Evolutionary conservation across 2,113 vertebrate genomes (phyloP).

Genomic region (Vanacampus margaritifer): DNA sequence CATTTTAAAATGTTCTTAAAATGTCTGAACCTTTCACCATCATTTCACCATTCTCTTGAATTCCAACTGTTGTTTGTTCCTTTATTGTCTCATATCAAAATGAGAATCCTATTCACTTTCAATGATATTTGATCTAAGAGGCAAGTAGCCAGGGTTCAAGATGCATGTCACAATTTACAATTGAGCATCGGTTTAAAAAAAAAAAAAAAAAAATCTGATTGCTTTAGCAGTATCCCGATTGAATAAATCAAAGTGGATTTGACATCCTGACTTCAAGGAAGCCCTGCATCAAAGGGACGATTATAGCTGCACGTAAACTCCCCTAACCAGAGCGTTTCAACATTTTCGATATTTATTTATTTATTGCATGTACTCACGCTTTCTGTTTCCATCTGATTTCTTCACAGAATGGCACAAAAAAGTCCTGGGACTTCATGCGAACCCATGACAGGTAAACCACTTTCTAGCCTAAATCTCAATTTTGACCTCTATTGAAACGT

Average conservation of each 20-base stretch:
- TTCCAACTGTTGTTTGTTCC: neutral
- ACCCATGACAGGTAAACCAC: conserved; percentile 85
- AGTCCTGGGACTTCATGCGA: conserved; percentile 89
- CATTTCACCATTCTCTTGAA: neutral
- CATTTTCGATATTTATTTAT: too few relatives aligned
- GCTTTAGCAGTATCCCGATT: neutral
- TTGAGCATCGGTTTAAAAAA: conserved; percentile 1
- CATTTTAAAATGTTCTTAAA: too few relatives aligned
- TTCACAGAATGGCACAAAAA: conserved; percentile 84
- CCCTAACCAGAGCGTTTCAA: neutral
- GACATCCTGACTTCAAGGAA: neutral
- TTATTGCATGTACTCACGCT: conserved; percentile 11
- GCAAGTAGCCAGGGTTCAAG: neutral
- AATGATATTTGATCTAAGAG: neutral
- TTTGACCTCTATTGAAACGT: neutral
- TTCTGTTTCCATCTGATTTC: conserved; percentile 30
- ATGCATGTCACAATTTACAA: neutral
- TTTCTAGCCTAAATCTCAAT: too few relatives aligned
- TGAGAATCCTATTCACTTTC: neutral
- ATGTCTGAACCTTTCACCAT: too few relatives aligned
- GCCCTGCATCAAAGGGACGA: neutral
- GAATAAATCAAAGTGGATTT: conserved; percentile 16
- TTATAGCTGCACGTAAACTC: neutral
- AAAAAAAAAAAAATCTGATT: too few relatives aligned
- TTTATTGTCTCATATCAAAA: neutral